phyloP scores from a whole-genome alignment of 2,888 invertebrate genomes.

The Dioctria rufipes region DNA sequence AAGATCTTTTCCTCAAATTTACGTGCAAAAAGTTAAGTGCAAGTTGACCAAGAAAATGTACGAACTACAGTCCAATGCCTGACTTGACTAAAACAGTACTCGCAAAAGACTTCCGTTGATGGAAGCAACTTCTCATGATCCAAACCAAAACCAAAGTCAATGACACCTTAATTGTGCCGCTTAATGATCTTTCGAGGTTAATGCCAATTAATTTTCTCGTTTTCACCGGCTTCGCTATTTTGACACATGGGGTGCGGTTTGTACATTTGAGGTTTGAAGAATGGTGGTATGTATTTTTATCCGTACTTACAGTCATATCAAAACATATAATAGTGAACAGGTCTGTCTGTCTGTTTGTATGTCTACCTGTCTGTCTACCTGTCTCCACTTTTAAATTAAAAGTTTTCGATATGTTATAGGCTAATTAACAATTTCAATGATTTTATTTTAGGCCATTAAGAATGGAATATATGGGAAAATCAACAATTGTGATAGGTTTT shows the following conservation, averaged over 20 bases:
- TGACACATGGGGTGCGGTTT: slow-evolving; percentile 39
- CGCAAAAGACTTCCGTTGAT: not conserved
- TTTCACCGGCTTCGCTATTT: slow-evolving; percentile 23
- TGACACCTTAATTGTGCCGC: slow-evolving; percentile 51
- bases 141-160: no score
- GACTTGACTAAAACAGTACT: slow-evolving; percentile 1
- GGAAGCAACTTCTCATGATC: slow-evolving; percentile 42
- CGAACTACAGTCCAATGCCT: not conserved
- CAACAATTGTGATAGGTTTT: no score
- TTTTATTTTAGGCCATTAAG: no score
- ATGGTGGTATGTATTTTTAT: no score
- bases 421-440: no score
- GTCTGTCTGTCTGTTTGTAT: no score
- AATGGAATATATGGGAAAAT: no score
- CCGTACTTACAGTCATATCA: no score
- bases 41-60: slow-evolving; percentile 8
- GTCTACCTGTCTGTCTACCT: no score
- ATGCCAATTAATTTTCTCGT: slow-evolving; percentile 49
- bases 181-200: slow-evolving; percentile 50
- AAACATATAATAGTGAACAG: no score
- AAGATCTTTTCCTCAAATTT: not conserved
- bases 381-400: no score
- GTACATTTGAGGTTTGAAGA: slow-evolving; percentile 43
- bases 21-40: not conserved
- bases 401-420: no score